Percentiles rank a stretch among this genome's conserved stretches.
These are phyloP conservation scores for Drosophila neotestacea DNA, from an alignment of 2,888 invertebrate species.

Conservation along the genomic window DNA sequence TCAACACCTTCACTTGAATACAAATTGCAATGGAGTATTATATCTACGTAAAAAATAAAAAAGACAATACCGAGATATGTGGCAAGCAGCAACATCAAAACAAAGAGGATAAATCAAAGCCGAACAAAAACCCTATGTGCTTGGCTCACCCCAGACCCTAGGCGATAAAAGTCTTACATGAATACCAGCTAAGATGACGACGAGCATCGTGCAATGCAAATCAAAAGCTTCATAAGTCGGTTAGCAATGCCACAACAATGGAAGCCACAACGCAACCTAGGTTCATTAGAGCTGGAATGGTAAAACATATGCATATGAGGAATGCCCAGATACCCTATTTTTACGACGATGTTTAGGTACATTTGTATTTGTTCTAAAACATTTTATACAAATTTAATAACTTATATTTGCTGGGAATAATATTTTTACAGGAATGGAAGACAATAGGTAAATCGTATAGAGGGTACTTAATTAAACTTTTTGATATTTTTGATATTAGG, in stretches of 20 bases:
- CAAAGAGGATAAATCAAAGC: slow-evolving; percentile 5
- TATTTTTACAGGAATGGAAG: too few species aligned
- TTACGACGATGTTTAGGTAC: too few species aligned
- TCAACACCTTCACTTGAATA: background rate
- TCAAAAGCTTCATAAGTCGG: slow-evolving; percentile 33
- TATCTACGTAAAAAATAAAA: background rate
- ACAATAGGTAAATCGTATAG: too few species aligned
- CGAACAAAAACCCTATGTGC: background rate
- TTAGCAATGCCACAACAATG: slow-evolving; percentile 51
- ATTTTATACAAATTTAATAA: too few species aligned
- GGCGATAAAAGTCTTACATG: slow-evolving; percentile 28
- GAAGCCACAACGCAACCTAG: slow-evolving; percentile 14
- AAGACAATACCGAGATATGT: slow-evolving; percentile 1
- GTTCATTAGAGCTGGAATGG: background rate
- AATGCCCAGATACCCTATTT: background rate
- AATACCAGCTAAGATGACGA: slow-evolving; percentile 46
- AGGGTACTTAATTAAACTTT: background rate
- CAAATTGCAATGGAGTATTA: background rate
- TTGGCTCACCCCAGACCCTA: background rate
- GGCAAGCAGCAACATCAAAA: background rate
- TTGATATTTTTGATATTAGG: background rate
- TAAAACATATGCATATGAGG: background rate
- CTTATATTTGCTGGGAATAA: too few species aligned
- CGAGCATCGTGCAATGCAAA: slow-evolving; percentile 43
- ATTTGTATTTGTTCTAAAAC: too few species aligned